Conservation (phyloP, 1,140 invertebrate species). For the Zaprionus inermis region DNA sequence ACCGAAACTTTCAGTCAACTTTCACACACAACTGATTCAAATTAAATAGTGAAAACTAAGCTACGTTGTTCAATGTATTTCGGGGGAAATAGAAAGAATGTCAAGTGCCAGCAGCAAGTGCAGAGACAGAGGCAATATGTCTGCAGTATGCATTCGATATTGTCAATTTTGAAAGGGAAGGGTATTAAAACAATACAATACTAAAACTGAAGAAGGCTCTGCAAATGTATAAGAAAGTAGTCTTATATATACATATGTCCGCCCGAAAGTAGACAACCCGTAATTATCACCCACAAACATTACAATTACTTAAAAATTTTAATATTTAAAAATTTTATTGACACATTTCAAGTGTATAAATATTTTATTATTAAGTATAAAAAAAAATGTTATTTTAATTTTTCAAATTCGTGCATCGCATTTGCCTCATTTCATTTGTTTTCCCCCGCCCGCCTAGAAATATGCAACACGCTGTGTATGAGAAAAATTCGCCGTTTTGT, state of each 20-base stretch:
- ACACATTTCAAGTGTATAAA: background rate
- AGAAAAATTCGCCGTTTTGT: slow-evolving; percentile 22
- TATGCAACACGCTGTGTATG: slow-evolving; percentile 16
- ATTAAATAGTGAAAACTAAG: background rate
- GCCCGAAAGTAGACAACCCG: slow-evolving; percentile 15
- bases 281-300: too few relatives aligned
- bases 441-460: background rate
- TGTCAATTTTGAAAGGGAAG: too few relatives aligned
- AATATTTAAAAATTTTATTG: background rate
- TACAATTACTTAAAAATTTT: background rate
- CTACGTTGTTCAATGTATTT: background rate
- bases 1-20: background rate
- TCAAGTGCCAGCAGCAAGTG: too few relatives aligned
- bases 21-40: background rate
- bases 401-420: background rate
- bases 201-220: too few relatives aligned
- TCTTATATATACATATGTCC: background rate
- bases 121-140: too few relatives aligned
- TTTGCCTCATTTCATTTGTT: background rate
- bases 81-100: too few relatives aligned
- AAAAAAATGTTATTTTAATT: background rate
- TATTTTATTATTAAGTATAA: background rate
- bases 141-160: too few relatives aligned
- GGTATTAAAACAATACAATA: too few relatives aligned
- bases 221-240: too few relatives aligned